A percentile compares a stretch with the other conserved stretches of the same genome.
Evolutionary conservation across 2,113 vertebrate species (phyloP).

Genomic region (Channa maculata): DNA sequence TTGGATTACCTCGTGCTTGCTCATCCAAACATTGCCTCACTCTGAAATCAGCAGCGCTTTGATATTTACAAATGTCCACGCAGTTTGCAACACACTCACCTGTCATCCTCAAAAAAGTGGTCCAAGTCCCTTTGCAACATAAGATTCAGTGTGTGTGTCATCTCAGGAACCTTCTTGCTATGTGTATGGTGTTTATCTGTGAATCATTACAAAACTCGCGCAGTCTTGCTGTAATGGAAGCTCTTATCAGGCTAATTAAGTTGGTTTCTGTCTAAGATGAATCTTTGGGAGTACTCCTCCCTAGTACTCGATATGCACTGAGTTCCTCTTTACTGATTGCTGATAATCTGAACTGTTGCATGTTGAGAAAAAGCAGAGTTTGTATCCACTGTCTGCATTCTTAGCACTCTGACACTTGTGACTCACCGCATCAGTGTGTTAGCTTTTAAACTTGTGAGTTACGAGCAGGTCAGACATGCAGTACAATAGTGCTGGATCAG

Average conservation of each 20-base stretch:
- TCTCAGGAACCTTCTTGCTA: not conserved
- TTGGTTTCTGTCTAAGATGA: not conserved
- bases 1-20: too few species aligned
- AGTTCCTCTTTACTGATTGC: slow-evolving; percentile 5
- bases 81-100: too few species aligned
- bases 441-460: slow-evolving; percentile 12
- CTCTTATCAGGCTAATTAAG: slow-evolving; percentile 39
- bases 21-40: too few species aligned
- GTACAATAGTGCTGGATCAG: not conserved
- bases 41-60: too few species aligned
- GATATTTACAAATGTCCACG: too few species aligned
- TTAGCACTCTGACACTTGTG: slow-evolving; percentile 24
- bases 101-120: too few species aligned
- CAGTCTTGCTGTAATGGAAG: not conserved
- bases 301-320: slow-evolving; percentile 4
- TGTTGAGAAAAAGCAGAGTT: slow-evolving; percentile 37
- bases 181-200: not conserved
- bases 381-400: slow-evolving; percentile 50
- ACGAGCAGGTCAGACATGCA: slow-evolving; percentile 15
- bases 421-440: slow-evolving; percentile 43
- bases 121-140: too few species aligned
- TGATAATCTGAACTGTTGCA: slow-evolving; percentile 14
- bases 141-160: slow-evolving; percentile 1
- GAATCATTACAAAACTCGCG: not conserved
- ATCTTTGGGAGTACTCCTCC: not conserved